These are phyloP conservation scores for Elegia similella DNA, from an alignment of 2,888 invertebrate genomes.

Conservation along the genomic window DNA sequence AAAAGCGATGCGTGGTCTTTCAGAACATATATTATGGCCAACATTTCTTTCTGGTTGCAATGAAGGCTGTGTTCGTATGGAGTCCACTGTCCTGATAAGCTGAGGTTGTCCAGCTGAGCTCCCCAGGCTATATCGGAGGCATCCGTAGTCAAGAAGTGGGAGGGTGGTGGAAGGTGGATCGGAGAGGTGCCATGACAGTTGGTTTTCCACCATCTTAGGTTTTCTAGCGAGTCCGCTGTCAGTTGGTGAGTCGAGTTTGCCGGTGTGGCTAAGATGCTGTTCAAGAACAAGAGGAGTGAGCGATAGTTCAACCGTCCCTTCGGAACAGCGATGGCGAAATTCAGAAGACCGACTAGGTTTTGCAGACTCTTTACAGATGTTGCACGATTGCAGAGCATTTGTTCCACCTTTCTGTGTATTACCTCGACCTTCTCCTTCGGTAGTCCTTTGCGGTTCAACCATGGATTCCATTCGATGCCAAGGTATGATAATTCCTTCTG, in stretches of 20 bases:
- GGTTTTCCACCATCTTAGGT: conserved; percentile 21
- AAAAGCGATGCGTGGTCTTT: conserved; percentile 17
- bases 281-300: too few species aligned
- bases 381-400: neutral
- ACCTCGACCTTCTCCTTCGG: conserved; percentile 17
- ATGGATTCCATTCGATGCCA: conserved; percentile 26
- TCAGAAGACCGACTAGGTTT: conserved; percentile 19
- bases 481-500: conserved; percentile 20
- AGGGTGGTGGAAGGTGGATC: conserved; percentile 19
- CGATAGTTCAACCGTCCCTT: too few species aligned
- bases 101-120: conserved; percentile 27
- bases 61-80: conserved; percentile 24
- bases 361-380: neutral
- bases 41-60: conserved; percentile 24
- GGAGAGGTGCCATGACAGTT: conserved; percentile 11
- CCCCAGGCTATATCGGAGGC: conserved; percentile 31
- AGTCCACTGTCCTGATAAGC: conserved; percentile 23
- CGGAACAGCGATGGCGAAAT: conserved; percentile 25
- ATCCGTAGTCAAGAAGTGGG: conserved; percentile 26
- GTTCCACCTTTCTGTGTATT: neutral
- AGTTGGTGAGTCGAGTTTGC: neutral
- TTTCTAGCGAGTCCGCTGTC: neutral
- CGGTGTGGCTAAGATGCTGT: conserved; percentile 19
- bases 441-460: conserved; percentile 21
- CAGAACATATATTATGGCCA: conserved; percentile 17